Percentiles rank a stretch among this genome's conserved stretches.
Evolutionary conservation across 2,797 vertebrate genomes (phyloP).

Genomic region (Malacoctenus gilli): DNA sequence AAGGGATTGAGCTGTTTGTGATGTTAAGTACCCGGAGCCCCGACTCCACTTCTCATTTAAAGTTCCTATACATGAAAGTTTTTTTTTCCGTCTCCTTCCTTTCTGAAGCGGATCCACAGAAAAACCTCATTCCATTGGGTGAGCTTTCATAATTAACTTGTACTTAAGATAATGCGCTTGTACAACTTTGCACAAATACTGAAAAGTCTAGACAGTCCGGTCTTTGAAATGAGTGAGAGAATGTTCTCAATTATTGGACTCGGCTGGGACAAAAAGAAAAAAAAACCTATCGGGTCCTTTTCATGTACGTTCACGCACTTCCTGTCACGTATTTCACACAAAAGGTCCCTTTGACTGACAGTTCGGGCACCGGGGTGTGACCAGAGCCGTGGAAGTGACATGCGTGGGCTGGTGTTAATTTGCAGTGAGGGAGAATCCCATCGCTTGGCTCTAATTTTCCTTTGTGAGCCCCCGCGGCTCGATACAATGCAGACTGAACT

Average conservation of each 20-base stretch:
- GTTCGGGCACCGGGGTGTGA: conserved; percentile 36
- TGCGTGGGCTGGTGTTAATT: conserved; percentile 38
- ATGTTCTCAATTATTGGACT: conserved; percentile 29
- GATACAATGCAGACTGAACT: conserved; percentile 22
- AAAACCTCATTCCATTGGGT: conserved; percentile 35
- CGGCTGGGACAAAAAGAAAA: too few species aligned
- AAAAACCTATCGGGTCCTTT: conserved; percentile 36
- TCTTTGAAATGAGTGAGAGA: conserved; percentile 59
- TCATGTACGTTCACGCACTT: conserved; percentile 32
- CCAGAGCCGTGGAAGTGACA: conserved; percentile 41
- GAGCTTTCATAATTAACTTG: conserved; percentile 65
- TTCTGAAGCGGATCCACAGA: conserved; percentile 4
- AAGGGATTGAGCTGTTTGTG: conserved; percentile 68
- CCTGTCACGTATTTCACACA: conserved; percentile 28
- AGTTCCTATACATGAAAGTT: conserved; percentile 54
- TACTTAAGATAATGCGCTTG: conserved; percentile 51
- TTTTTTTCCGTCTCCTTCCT: conserved; percentile 6
- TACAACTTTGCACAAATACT: conserved; percentile 38
- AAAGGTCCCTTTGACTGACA: conserved; percentile 28
- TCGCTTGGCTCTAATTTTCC: conserved; percentile 35
- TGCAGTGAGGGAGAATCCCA: conserved; percentile 28
- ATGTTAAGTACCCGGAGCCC: conserved; percentile 57
- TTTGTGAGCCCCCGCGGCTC: conserved; percentile 22
- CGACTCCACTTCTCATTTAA: conserved; percentile 57
- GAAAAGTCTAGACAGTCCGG: conserved; percentile 20